Percentiles rank a stretch among this genome's conserved stretches.
Evolutionary conservation across 2,888 invertebrate genomes (phyloP).

Genomic region (Sturmia bella): DNA sequence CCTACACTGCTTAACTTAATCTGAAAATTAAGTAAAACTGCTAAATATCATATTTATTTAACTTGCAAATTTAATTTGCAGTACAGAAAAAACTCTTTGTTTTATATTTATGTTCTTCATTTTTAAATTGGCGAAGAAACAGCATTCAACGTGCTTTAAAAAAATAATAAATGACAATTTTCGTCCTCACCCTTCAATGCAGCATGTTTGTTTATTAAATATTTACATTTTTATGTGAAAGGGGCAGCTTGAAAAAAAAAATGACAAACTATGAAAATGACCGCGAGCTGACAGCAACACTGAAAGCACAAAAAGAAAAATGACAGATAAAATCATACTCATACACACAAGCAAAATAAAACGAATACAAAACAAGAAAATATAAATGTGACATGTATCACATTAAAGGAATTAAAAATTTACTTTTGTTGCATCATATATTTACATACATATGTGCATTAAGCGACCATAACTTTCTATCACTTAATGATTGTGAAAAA

Average conservation of each 20-base stretch:
- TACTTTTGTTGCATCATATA: slow-evolving; percentile 14
- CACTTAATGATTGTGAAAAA: too few relatives aligned
- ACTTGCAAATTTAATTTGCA: background rate
- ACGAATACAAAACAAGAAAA: slow-evolving; percentile 4
- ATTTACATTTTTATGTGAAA: slow-evolving; percentile 56
- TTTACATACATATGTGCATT: background rate
- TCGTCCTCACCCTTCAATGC: slow-evolving; percentile 48
- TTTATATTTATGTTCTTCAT: background rate
- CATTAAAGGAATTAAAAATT: slow-evolving; percentile 49
- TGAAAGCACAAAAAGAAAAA: slow-evolving; percentile 40
- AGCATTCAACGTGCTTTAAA: background rate
- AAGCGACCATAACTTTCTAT: too few relatives aligned
- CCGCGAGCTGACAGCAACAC: slow-evolving; percentile 50
- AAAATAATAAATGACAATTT: slow-evolving; percentile 43
- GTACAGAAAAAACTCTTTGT: too few relatives aligned
- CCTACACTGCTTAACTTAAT: too few relatives aligned
- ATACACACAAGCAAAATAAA: background rate
- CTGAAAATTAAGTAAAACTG: background rate
- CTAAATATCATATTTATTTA: slow-evolving; percentile 2
- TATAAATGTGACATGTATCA: slow-evolving; percentile 35
- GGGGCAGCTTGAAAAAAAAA: slow-evolving; percentile 52
- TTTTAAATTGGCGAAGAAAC: background rate
- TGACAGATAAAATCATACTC: slow-evolving; percentile 19
- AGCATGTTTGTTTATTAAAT: slow-evolving; percentile 60
- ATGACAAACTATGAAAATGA: slow-evolving; percentile 56